phyloP scores from a whole-genome alignment of 2,888 invertebrate species.

The Eremobia ochroleuca region DNA sequence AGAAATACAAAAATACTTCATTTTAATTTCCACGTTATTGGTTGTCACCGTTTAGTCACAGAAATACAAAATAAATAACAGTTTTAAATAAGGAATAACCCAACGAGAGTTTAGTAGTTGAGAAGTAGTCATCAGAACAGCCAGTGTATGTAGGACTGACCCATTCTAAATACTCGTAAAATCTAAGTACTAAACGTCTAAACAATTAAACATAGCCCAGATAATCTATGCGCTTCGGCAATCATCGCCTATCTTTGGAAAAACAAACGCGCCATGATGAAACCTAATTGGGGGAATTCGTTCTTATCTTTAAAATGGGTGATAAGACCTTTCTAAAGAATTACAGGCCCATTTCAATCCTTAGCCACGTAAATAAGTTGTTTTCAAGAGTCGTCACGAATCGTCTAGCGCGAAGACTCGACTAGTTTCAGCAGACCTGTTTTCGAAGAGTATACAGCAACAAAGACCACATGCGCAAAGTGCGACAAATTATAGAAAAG shows the following conservation, averaged over 20 bases:
- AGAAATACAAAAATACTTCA: background rate
- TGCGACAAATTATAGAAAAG: background rate
- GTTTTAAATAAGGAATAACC: background rate
- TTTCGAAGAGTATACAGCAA: background rate
- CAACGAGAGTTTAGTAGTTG: background rate
- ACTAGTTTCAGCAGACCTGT: background rate
- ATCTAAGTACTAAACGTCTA: slow-evolving; percentile 23
- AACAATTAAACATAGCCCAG: background rate
- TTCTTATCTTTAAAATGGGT: too few relatives aligned
- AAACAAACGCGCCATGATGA: background rate
- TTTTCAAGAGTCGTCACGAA: background rate
- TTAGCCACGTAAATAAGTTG: background rate
- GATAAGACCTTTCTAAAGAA: background rate
- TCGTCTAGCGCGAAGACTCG: background rate
- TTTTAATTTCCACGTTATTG: slow-evolving; percentile 5
- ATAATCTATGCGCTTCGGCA: slow-evolving; percentile 2
- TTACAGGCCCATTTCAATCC: background rate
- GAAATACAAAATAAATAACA: background rate
- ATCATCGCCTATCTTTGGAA: background rate
- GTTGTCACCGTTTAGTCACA: slow-evolving; percentile 1
- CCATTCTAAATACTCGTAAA: slow-evolving; percentile 26
- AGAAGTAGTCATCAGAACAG: slow-evolving; percentile 19
- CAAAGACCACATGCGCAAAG: background rate
- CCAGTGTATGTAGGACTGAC: slow-evolving; percentile 3
- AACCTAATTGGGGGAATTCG: too few relatives aligned